Percentiles rank a stretch among this genome's conserved stretches.
Conservation (phyloP, 2,888 invertebrate genomes). For the Gonocerus acuteangulatus region DNA sequence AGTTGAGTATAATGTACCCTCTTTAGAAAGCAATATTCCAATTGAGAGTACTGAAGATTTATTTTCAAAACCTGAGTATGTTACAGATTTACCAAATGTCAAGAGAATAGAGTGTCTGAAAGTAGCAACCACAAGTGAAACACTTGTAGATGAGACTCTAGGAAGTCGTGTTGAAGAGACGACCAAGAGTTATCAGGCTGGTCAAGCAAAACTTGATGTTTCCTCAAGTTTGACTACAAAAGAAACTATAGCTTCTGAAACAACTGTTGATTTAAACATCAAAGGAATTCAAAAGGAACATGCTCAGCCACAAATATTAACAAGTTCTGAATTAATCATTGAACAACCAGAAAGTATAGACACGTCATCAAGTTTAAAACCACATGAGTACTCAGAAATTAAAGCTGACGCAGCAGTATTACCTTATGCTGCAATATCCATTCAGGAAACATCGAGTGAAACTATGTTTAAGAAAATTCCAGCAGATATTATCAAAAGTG, state of each 20-base stretch:
- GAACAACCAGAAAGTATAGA: conserved; percentile 17
- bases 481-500: neutral
- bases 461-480: conserved; percentile 14
- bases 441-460: conserved; percentile 28
- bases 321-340: conserved; percentile 21
- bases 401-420: conserved; percentile 16
- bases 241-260: conserved; percentile 28
- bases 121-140: conserved; percentile 22
- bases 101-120: conserved; percentile 25
- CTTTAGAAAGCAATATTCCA: conserved; percentile 20
- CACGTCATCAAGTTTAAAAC: neutral
- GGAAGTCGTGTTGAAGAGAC: neutral
- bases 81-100: conserved; percentile 9
- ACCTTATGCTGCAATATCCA: conserved; percentile 18
- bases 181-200: neutral
- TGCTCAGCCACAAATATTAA: conserved; percentile 15
- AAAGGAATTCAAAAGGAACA: neutral
- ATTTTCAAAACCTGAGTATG: conserved; percentile 2
- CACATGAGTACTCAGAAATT: neutral
- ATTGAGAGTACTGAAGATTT: conserved; percentile 25
- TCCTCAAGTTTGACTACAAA: conserved; percentile 26
- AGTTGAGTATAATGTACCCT: conserved; percentile 26
- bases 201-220: conserved; percentile 14
- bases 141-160: conserved; percentile 13
- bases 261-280: conserved; percentile 10